These are phyloP conservation scores for Harpagifer antarcticus DNA, from an alignment of 2,797 vertebrate genomes.

Conservation along the genomic window DNA sequence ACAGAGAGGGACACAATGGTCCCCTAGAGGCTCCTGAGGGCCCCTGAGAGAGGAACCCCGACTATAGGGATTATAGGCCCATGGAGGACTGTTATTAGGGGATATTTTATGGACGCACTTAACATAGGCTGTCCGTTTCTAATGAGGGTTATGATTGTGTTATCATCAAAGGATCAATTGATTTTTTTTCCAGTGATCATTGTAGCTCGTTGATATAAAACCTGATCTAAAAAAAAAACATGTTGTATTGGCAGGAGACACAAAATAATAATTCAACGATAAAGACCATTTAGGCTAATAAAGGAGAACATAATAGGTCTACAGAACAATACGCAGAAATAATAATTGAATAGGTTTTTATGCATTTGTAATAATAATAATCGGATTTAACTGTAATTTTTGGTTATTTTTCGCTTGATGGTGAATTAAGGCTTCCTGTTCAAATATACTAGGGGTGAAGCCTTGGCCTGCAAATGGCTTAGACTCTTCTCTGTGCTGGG, in stretches of 20 bases:
- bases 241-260: neutral
- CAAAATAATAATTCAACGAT: neutral
- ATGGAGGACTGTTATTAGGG: slow-evolving; percentile 38
- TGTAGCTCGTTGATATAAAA: neutral
- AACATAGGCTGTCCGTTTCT: slow-evolving; percentile 13
- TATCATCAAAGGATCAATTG: slow-evolving; percentile 19
- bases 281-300: neutral
- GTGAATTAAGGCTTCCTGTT: neutral
- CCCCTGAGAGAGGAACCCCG: slow-evolving; percentile 67
- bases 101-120: slow-evolving; percentile 27
- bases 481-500: too few relatives aligned
- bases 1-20: slow-evolving; percentile 77
- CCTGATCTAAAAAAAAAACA: neutral
- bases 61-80: slow-evolving; percentile 67
- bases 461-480: too few relatives aligned
- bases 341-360: neutral
- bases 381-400: neutral
- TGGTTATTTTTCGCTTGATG: neutral
- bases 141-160: slow-evolving; percentile 33
- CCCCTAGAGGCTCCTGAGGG: slow-evolving; percentile 72
- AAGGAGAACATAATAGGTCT: neutral
- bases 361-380: neutral
- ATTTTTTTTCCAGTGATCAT: neutral
- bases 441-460: neutral
- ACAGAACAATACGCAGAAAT: neutral